Conservation (phyloP, 2,888 invertebrate genomes). For the Machimus rusticus region DNA sequence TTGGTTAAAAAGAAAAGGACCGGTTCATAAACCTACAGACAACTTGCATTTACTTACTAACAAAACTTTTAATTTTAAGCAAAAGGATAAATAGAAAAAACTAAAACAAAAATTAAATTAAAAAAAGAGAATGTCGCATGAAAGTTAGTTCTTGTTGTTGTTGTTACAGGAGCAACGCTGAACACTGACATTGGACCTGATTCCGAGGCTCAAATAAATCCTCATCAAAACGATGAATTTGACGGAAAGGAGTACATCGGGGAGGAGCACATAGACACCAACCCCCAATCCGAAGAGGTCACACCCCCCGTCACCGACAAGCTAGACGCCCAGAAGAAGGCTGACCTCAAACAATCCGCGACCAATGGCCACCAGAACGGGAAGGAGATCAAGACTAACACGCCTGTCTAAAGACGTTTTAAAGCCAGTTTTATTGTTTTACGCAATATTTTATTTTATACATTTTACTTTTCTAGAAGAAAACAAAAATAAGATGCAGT, state of each 20-base stretch:
- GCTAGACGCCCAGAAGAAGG: conserved; percentile 60
- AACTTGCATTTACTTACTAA: conserved; percentile 18
- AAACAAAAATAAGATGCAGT: background rate
- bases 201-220: conserved; percentile 70
- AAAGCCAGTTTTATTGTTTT: background rate
- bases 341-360: conserved; percentile 56
- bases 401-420: conserved; percentile 55
- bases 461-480: conserved; percentile 5
- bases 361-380: conserved; percentile 54
- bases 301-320: conserved; percentile 62
- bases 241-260: conserved; percentile 63
- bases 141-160: conserved; percentile 66
- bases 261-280: conserved; percentile 61
- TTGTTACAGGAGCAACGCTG: conserved; percentile 69
- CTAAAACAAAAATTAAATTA: background rate
- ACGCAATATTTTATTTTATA: background rate
- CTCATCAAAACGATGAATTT: conserved; percentile 67
- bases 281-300: conserved; percentile 60
- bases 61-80: conserved; percentile 21
- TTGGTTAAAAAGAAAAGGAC: background rate
- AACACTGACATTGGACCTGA: conserved; percentile 70
- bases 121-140: conserved; percentile 51
- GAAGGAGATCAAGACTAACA: conserved; percentile 59
- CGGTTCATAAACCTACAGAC: background rate
- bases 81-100: conserved; percentile 1